Evolutionary conservation across 2,888 invertebrate species (phyloP), one percentile per base, ranked within the genome.

Genomic region (Parthenolecanium corni): DNA sequence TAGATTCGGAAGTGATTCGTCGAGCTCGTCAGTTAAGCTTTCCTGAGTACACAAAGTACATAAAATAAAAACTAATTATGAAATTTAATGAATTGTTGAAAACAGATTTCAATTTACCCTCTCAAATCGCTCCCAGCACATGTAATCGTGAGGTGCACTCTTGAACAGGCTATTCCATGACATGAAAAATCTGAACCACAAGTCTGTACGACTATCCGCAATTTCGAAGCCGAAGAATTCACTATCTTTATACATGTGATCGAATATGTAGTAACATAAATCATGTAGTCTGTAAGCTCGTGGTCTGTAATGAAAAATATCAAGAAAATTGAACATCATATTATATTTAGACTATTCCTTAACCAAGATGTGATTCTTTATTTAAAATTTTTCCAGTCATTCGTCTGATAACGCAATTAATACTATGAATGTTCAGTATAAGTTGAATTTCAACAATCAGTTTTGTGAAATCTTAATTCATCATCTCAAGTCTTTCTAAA

Each of bases 151-250:
- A n/a, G n/a, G n/a, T n/a, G n/a, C n/a, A n/a, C n/a, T n/a, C n/a
- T n/a, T n/a, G n/a, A n/a, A n/a, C n/a, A n/a, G n/a, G 91, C 72
- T 68, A 79, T 77, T 12, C 80, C 85, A 12, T 82, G 70, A 0
- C 91, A 90, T 69, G 79, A 80, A 2, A 80, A 80, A n/a, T n/a
- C n/a, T n/a, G n/a, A n/a, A 0, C 82, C 79, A n/a, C 82, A 80
- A 0, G 83, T n/a, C 65, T 23, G 75, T 64, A 68, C 70, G n/a
- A 71, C 38, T 62, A 70, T 71, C 70, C 84, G 80, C 47, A 3
- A 49, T 49, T 5, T 2, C 9, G 49, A 49, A 49, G 14, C 23
- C 49, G 14, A 1, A 31, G 31, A 31, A 23, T 23, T 49, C 23
- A 11, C 21, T 21, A 23, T 2, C 23, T 49, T 49, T 49, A 18